Percentiles rank a stretch among this genome's conserved stretches.
Conservation (phyloP, 2,113 vertebrate species). For the Pseudorasbora parva region DNA sequence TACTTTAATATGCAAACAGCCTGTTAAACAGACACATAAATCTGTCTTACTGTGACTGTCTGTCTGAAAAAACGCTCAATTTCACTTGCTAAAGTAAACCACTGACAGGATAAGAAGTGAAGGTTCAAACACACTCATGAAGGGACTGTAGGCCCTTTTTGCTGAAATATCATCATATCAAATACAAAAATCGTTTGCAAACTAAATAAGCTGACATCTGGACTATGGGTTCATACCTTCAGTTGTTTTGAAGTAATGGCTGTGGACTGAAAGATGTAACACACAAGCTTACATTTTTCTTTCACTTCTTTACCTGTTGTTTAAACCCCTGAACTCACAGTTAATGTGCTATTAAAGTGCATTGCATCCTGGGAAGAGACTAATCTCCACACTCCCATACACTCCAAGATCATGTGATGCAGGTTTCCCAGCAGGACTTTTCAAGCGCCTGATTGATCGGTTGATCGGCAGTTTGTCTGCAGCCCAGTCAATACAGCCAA, state of each 20-base stretch:
- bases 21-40: background rate
- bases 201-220: background rate
- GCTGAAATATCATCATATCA: background rate
- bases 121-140: background rate
- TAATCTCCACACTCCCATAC: slow-evolving; percentile 33
- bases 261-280: background rate
- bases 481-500: slow-evolving; percentile 47
- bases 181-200: background rate
- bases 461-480: slow-evolving; percentile 41
- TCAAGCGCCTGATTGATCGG: background rate
- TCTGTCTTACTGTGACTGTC: background rate
- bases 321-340: slow-evolving; percentile 1
- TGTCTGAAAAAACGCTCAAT: background rate
- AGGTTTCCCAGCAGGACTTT: slow-evolving; percentile 27
- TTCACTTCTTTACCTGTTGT: background rate
- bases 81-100: background rate
- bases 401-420: background rate
- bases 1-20: slow-evolving; percentile 18
- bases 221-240: background rate
- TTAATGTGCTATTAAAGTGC: slow-evolving; percentile 7
- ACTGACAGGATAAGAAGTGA: background rate
- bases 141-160: background rate
- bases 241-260: background rate
- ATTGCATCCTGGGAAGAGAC: slow-evolving; percentile 1
- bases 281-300: background rate